Conservation (phyloP, 2,888 invertebrate species). For the Cremastinae sp. region DNA sequence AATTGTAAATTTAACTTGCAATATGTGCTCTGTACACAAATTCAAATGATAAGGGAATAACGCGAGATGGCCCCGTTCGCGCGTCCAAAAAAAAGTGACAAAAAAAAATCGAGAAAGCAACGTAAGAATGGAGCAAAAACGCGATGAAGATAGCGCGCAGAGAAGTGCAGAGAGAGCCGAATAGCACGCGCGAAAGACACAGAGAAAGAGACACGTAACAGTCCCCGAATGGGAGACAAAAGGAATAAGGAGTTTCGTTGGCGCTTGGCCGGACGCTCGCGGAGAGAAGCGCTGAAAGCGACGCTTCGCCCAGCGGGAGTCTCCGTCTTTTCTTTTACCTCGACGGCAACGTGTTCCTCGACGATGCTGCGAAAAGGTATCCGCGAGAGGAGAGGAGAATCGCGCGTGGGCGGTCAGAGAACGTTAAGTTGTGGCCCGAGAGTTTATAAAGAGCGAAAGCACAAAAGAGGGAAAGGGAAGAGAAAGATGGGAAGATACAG, state of each 20-base stretch:
- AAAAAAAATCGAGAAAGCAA: background rate
- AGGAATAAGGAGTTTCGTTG: slow-evolving; percentile 22
- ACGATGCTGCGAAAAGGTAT: slow-evolving; percentile 16
- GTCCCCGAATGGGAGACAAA: too few species aligned
- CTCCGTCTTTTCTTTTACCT: slow-evolving; percentile 21
- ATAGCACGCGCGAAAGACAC: background rate
- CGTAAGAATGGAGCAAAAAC: slow-evolving; percentile 38
- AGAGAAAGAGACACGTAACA: background rate
- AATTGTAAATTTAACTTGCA: too few species aligned
- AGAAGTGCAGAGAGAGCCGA: slow-evolving; percentile 7
- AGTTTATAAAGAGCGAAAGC: slow-evolving; percentile 49
- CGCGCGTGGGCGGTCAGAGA: slow-evolving; percentile 66
- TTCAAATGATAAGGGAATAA: too few species aligned
- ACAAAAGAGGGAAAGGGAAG: slow-evolving; percentile 11
- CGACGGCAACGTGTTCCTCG: slow-evolving; percentile 8
- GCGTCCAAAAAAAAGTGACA: too few species aligned
- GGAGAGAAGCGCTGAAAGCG: slow-evolving; percentile 48
- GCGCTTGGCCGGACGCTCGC: slow-evolving; percentile 21
- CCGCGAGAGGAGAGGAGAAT: slow-evolving; percentile 28
- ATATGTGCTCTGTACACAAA: too few species aligned
- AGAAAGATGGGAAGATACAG: slow-evolving; percentile 23
- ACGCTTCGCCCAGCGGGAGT: slow-evolving; percentile 51
- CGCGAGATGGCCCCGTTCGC: too few species aligned
- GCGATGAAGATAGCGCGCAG: slow-evolving; percentile 56
- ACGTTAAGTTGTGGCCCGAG: slow-evolving; percentile 34